These are phyloP conservation scores for Megathymus violae DNA, from an alignment of 1,140 invertebrate species.

Conservation along the genomic window DNA sequence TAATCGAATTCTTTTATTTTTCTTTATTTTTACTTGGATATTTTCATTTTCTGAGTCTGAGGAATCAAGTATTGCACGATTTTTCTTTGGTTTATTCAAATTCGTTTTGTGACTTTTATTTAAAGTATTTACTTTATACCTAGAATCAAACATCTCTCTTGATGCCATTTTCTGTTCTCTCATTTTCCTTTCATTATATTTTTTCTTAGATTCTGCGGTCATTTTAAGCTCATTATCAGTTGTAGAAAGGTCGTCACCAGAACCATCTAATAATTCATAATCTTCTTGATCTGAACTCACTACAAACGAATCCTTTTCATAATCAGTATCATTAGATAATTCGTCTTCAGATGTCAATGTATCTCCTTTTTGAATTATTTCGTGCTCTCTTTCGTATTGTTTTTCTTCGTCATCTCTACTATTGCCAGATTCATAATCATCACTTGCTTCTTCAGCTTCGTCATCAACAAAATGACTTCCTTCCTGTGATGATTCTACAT, in stretches of 20 bases:
- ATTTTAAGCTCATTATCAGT: slow-evolving; percentile 75
- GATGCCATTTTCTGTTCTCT: slow-evolving; percentile 77
- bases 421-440: slow-evolving; percentile 76
- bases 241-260: slow-evolving; percentile 73
- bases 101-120: slow-evolving; percentile 43
- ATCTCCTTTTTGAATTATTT: slow-evolving; percentile 70
- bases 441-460: slow-evolving; percentile 67
- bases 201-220: slow-evolving; percentile 73
- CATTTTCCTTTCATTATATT: slow-evolving; percentile 66
- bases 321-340: slow-evolving; percentile 67
- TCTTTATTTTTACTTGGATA: slow-evolving; percentile 45
- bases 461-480: slow-evolving; percentile 58
- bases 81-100: slow-evolving; percentile 43
- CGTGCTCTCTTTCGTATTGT: slow-evolving; percentile 63
- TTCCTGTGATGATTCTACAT: slow-evolving; percentile 47
- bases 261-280: slow-evolving; percentile 69
- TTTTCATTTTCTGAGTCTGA: slow-evolving; percentile 57
- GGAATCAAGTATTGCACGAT: slow-evolving; percentile 43
- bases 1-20: slow-evolving; percentile 58
- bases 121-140: slow-evolving; percentile 62
- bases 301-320: slow-evolving; percentile 77
- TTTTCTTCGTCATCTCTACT: slow-evolving; percentile 69
- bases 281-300: slow-evolving; percentile 76
- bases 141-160: slow-evolving; percentile 73
- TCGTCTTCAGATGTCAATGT: slow-evolving; percentile 68